phyloP scores from a whole-genome alignment of 2,113 vertebrate species.

The Brachionichthys hirsutus region DNA sequence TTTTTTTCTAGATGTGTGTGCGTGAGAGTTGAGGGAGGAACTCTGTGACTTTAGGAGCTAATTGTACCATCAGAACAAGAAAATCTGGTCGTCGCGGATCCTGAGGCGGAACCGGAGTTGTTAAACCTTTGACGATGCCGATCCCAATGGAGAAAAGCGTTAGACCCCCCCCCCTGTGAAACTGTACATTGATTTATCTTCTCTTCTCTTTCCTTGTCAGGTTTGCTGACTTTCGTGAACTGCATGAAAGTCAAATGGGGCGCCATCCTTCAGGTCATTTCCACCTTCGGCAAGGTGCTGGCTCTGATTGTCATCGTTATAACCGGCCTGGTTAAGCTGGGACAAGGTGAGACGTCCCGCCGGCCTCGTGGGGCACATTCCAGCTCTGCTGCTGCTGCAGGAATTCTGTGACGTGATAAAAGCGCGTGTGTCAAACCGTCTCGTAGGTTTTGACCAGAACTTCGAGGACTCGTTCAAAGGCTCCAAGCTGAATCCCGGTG shows the following conservation, averaged over 20 bases:
- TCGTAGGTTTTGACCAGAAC: conserved; percentile 75
- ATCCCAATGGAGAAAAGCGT: too few relatives aligned
- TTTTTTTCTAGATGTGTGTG: too few relatives aligned
- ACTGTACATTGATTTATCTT: background rate
- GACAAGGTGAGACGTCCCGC: conserved; percentile 68
- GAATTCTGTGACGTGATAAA: too few relatives aligned
- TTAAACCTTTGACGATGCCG: too few relatives aligned
- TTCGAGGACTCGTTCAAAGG: conserved; percentile 78
- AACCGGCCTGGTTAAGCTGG: conserved; percentile 75
- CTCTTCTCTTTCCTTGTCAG: conserved; percentile 45
- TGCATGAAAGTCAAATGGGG: conserved; percentile 84
- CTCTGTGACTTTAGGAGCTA: too few relatives aligned
- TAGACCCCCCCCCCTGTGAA: too few relatives aligned
- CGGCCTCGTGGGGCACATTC: background rate
- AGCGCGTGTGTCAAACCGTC: too few relatives aligned
- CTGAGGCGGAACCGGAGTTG: too few relatives aligned
- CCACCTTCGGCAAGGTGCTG: conserved; percentile 81
- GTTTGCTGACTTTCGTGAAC: conserved; percentile 79
- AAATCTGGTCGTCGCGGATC: too few relatives aligned
- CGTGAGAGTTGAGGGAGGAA: too few relatives aligned
- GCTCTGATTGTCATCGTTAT: conserved; percentile 82
- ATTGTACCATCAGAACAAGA: too few relatives aligned
- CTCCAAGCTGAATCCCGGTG: conserved; percentile 75
- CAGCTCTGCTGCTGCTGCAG: background rate
- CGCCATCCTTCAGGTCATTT: conserved; percentile 79